A percentile compares a stretch with the other conserved stretches of the same genome.
Evolutionary conservation across 2,888 invertebrate genomes (phyloP).

Genomic region (Clostera curtula): DNA sequence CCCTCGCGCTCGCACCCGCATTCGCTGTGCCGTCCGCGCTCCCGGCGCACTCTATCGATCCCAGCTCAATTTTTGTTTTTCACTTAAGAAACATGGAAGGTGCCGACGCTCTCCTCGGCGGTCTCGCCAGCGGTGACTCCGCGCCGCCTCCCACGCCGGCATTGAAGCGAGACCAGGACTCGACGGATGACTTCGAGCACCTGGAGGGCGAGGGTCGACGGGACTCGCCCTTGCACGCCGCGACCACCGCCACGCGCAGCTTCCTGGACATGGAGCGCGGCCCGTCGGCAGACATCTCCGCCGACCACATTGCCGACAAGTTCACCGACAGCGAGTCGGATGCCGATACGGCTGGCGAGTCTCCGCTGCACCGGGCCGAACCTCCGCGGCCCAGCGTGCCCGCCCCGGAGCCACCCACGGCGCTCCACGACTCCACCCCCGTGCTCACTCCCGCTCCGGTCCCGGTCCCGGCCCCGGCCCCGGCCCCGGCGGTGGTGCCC

Average conservation of each 20-base stretch:
- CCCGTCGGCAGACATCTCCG: slow-evolving; percentile 50
- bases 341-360: slow-evolving; percentile 63
- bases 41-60: slow-evolving; percentile 50
- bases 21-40: slow-evolving; percentile 38
- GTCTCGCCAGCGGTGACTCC: slow-evolving; percentile 52
- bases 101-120: slow-evolving; percentile 49
- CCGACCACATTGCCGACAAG: slow-evolving; percentile 67
- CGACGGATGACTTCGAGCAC: slow-evolving; percentile 84
- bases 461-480: slow-evolving; percentile 18
- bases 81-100: slow-evolving; percentile 42
- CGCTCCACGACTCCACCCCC: slow-evolving; percentile 21
- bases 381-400: slow-evolving; percentile 27
- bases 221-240: slow-evolving; percentile 44
- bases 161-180: slow-evolving; percentile 78
- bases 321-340: slow-evolving; percentile 77
- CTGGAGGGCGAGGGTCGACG: slow-evolving; percentile 76
- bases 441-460: slow-evolving; percentile 18
- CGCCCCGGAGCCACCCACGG: slow-evolving; percentile 18
- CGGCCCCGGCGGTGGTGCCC: slow-evolving; percentile 14
- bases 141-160: slow-evolving; percentile 19
- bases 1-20: slow-evolving; percentile 44
- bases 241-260: slow-evolving; percentile 48
- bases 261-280: slow-evolving; percentile 70
- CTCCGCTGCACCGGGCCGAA: slow-evolving; percentile 54
- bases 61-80: slow-evolving; percentile 25